These are phyloP conservation scores for Heliocidaris erythrogramma DNA, from an alignment of 35 echinoderm and acorn worm species.

Conservation along the genomic window DNA sequence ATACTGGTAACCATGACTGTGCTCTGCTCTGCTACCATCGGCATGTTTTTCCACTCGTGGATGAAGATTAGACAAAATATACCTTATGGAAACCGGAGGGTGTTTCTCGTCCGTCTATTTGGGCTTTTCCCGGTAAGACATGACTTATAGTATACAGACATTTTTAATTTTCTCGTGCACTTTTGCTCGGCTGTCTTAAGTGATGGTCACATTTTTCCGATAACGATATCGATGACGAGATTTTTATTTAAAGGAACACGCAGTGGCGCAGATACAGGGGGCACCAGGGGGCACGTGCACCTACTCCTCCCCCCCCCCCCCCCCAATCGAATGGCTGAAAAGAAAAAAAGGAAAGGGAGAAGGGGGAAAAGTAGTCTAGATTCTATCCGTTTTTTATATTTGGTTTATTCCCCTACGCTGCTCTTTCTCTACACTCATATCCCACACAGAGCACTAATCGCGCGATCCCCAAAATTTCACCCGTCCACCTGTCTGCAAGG, in stretches of 20 bases:
- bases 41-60: constrained; percentile 49
- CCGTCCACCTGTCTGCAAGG: too few relatives aligned
- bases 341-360: too few relatives aligned
- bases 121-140: constrained; percentile 68
- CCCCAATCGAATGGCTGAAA: too few relatives aligned
- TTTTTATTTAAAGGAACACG: neutral
- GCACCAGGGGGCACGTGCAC: too few relatives aligned
- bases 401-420: too few relatives aligned
- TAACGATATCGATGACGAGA: neutral
- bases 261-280: too few relatives aligned
- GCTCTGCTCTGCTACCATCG: constrained; percentile 7
- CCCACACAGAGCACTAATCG: too few relatives aligned
- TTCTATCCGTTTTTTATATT: too few relatives aligned
- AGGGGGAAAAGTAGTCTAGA: too few relatives aligned
- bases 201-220: neutral
- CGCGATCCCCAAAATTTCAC: too few relatives aligned
- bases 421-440: too few relatives aligned
- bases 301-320: too few relatives aligned
- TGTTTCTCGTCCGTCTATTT: constrained; percentile 53
- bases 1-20: constrained; percentile 39
- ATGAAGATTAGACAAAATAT: constrained; percentile 37
- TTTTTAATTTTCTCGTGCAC: neutral
- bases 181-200: neutral
- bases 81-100: constrained; percentile 55
- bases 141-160: neutral